Evolutionary conservation across 2,888 invertebrate species (phyloP), one percentile per base, ranked within the genome.

Genomic region (Ichneumoninae sp.): DNA sequence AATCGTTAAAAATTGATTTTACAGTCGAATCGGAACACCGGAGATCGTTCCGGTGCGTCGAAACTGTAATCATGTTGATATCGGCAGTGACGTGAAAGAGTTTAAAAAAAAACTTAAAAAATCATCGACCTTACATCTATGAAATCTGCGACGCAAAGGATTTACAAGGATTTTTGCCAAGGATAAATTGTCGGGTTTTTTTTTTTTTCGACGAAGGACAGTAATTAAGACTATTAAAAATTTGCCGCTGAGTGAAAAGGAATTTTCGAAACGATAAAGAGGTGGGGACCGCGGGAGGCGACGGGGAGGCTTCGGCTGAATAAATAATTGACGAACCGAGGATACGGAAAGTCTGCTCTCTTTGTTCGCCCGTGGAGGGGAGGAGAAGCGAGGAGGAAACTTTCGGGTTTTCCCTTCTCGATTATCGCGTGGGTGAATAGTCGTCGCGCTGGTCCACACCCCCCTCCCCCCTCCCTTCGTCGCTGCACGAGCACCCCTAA

Each of bases 401-500:
- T 83, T 79, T 81, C 16, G 76, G 54, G 22, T 68, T 77, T 70
- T 69, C 47, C 40, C 57, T 70, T 57, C 74, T 65, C 77, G 69
- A 81, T 78, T 74, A 74, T 74, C 73, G 65, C 65, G 47, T 52
- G 69, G 77, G 77, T 77, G 50, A 52, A 69, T 54, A 36, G 52
- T 57, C 63, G 75, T 26, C 26, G 60, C 68, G 40, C 66, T 36
- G 16, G 36, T 44, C 65, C 47, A 33, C 3, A 4, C 10, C 3
- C 44, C 44, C 44, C 3, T 13, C 40, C 47, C 77, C 57, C 71
- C 10, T 7, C 30, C 52, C 7, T 7, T 13, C 30, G 33, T 33
- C 10, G 33, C 16, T 63, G 16, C 16, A 63, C 16, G n/a, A 33
- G 65, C 36, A 26, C 22, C 57, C 30, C 57, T 33, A 33, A 26